These are phyloP conservation scores for Limenitis camilla DNA, from an alignment of 2,888 invertebrate genomes.

Conservation along the genomic window DNA sequence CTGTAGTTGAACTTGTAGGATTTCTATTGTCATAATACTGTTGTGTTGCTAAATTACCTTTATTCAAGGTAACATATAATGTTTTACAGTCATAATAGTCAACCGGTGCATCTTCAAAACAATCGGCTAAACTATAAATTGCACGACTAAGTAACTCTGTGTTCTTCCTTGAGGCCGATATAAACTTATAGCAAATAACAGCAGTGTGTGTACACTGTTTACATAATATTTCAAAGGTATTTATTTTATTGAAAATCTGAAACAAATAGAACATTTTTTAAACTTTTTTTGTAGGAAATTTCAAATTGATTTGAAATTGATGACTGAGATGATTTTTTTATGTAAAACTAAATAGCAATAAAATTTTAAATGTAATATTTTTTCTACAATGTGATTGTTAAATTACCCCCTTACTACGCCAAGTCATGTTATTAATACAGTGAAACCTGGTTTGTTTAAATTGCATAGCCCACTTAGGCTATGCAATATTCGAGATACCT, in stretches of 20 bases:
- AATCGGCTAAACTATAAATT: conserved; percentile 33
- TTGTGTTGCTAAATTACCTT: conserved; percentile 35
- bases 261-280: conserved; percentile 33
- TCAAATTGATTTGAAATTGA: too few relatives aligned
- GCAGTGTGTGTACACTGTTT: conserved; percentile 37
- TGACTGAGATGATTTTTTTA: too few relatives aligned
- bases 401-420: too few relatives aligned
- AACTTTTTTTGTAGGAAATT: too few relatives aligned
- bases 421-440: too few relatives aligned
- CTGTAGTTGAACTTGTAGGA: conserved; percentile 20
- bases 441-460: too few relatives aligned
- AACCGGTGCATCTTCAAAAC: conserved; percentile 30
- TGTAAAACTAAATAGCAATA: too few relatives aligned
- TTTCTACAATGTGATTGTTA: too few relatives aligned
- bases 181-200: conserved; percentile 42
- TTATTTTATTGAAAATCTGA: conserved; percentile 39
- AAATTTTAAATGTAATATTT: too few relatives aligned
- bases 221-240: conserved; percentile 40
- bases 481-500: too few relatives aligned
- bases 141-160: conserved; percentile 32
- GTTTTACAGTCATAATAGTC: conserved; percentile 31
- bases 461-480: too few relatives aligned
- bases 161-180: conserved; percentile 36
- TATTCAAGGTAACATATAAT: conserved; percentile 41
- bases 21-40: conserved; percentile 39